Evolutionary conservation across 2,113 vertebrate genomes (phyloP).

Genomic region (Sceloporus tristichus): DNA sequence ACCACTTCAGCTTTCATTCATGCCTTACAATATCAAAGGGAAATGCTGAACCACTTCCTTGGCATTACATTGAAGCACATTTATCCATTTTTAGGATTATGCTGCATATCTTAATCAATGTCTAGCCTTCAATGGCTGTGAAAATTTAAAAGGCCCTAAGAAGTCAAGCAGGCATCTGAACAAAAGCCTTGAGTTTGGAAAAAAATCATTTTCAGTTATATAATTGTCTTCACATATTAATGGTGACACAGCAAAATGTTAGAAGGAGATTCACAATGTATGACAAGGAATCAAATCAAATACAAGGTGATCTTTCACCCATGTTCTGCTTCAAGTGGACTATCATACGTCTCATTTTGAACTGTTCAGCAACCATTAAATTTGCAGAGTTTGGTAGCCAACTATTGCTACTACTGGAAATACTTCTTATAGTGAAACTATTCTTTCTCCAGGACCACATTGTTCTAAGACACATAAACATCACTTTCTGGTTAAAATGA

Average conservation of each 20-base stretch:
- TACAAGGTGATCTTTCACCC: slow-evolving; percentile 43
- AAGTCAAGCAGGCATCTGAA: neutral
- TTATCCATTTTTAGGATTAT: neutral
- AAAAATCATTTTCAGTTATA: neutral
- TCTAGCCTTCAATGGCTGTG: neutral
- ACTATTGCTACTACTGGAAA: neutral
- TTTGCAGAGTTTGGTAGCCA: neutral
- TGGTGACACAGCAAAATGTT: slow-evolving; percentile 3
- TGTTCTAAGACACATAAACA: neutral
- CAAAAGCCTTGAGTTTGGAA: neutral
- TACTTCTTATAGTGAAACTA: neutral
- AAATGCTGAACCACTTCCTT: neutral
- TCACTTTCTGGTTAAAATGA: neutral
- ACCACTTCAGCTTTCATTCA: slow-evolving; percentile 46
- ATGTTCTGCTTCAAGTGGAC: slow-evolving; percentile 50
- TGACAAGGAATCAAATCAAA: slow-evolving; percentile 43
- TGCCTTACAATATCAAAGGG: slow-evolving; percentile 41
- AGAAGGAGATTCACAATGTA: neutral
- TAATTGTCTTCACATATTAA: neutral
- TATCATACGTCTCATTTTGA: slow-evolving; percentile 41
- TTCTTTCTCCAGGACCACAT: neutral
- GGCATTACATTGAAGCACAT: slow-evolving; percentile 21
- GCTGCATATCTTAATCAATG: neutral
- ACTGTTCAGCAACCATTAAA: slow-evolving; percentile 46
- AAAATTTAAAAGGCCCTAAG: neutral